phyloP scores from a whole-genome alignment of 1,140 invertebrate species.

The Drosophila navojoa region DNA sequence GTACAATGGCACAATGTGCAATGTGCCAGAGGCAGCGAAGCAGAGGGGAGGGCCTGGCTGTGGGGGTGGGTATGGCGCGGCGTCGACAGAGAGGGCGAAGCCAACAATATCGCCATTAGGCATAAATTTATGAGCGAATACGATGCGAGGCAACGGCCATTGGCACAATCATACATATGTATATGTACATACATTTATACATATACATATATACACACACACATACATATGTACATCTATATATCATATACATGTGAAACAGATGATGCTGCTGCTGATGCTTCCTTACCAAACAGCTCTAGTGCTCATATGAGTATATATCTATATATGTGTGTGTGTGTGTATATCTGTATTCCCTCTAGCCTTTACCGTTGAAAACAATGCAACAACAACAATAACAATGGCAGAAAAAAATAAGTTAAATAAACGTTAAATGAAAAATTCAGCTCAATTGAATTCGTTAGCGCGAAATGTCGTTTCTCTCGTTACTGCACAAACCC shows the following conservation, averaged over 20 bases:
- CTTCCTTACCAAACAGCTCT: slow-evolving; percentile 33
- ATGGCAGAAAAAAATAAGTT: slow-evolving; percentile 57
- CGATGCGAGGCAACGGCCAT: slow-evolving; percentile 59
- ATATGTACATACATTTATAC: background rate
- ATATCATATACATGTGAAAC: slow-evolving; percentile 23
- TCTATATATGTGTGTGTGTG: background rate
- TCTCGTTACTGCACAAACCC: slow-evolving; percentile 53
- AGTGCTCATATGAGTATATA: background rate
- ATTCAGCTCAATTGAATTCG: slow-evolving; percentile 83
- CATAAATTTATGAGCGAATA: slow-evolving; percentile 64
- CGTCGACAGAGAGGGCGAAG: slow-evolving; percentile 10
- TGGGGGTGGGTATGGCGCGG: background rate
- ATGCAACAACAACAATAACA: slow-evolving; percentile 5
- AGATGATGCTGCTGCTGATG: slow-evolving; percentile 32
- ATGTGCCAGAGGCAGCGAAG: slow-evolving; percentile 15
- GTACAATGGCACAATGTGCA: slow-evolving; percentile 72
- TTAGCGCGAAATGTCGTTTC: slow-evolving; percentile 79
- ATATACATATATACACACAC: slow-evolving; percentile 5
- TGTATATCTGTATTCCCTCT: slow-evolving; percentile 52
- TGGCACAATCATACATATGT: slow-evolving; percentile 56
- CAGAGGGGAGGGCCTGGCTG: background rate
- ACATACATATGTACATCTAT: slow-evolving; percentile 2
- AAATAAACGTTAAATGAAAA: slow-evolving; percentile 82
- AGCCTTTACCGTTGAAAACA: slow-evolving; percentile 50
- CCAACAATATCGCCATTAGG: slow-evolving; percentile 78